These are phyloP conservation scores for Drosophila dives DNA, from an alignment of 2,888 invertebrate genomes.

Conservation along the genomic window DNA sequence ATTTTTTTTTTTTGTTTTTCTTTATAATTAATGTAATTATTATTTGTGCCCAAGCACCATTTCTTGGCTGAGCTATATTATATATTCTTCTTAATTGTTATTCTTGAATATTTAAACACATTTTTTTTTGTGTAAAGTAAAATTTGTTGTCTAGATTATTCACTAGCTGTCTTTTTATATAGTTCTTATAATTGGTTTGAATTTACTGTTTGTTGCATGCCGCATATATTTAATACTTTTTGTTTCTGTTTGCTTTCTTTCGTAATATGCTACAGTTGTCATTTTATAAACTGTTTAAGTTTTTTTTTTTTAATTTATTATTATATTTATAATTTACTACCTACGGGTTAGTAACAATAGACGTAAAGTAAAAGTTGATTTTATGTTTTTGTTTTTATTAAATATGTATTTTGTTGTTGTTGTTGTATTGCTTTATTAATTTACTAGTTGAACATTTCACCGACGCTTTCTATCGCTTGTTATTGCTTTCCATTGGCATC, in stretches of 20 bases:
- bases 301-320: constrained; percentile 17
- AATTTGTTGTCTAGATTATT: constrained; percentile 65
- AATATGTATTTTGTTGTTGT: constrained; percentile 4
- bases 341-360: constrained; percentile 65
- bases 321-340: constrained; percentile 50
- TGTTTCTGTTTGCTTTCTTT: constrained; percentile 27
- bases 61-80: constrained; percentile 13
- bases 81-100: constrained; percentile 42
- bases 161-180: constrained; percentile 41
- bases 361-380: constrained; percentile 46
- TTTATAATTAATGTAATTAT: constrained; percentile 31
- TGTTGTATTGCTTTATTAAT: constrained; percentile 51
- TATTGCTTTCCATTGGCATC: constrained; percentile 60
- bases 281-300: constrained; percentile 36
- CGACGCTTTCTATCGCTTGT: constrained; percentile 42
- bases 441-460: constrained; percentile 54
- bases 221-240: constrained; percentile 47
- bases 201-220: constrained; percentile 21
- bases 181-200: constrained; percentile 8
- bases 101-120: constrained; percentile 50
- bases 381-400: neutral
- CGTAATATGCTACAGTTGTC: constrained; percentile 46
- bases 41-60: constrained; percentile 12
- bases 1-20: constrained; percentile 23
- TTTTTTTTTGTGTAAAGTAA: constrained; percentile 55